Evolutionary conservation across 2,113 vertebrate genomes (phyloP), one percentile per base, ranked within the genome.

Genomic region (Brevimyrus niger): DNA sequence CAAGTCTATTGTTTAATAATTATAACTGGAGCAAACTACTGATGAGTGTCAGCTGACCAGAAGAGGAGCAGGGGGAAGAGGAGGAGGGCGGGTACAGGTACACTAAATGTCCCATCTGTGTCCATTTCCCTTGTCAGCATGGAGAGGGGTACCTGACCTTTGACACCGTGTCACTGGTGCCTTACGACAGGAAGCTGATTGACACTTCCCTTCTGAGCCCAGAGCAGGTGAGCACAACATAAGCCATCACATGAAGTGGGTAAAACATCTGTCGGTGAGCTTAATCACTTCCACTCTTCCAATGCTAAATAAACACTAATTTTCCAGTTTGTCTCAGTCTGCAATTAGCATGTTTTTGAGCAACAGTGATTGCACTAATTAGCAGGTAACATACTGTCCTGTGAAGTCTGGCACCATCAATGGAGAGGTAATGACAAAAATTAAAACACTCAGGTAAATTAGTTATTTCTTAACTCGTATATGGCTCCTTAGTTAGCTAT

Each of bases 101-200:
- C 17, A n/a, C 82, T 15, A n/a, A n/a, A 23, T 84, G 44, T 1
- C 46, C 42, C 42, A 86, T 19, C 47, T 86, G 4, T 90, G 48
- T 88, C n/a, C 73, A 88, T 31, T 88, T 90, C 23, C 50, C 42
- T 46, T 44, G 88, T 17, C 89, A 97, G 91, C 94, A 94, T 0
- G 92, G 94, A 10, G 23, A 95, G 15, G 93, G 94, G 90, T 99
- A 96, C 91, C 90, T 99, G 94, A 97, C 97, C 35, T 99, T 53
- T 53, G 50, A 99, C 89, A 97, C 96, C 0, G 95, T 99, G 44
- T 98, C 98, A 9, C 93, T 99, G 91, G 98, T 99, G 89, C 98
- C 98, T 3, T 99, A 99, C 0, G 97, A 98, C 94, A 97, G 95
- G 89, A 99, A 98, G 84, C 95, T 99, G 90, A 98, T 99, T 0